Percentiles rank a stretch among this genome's conserved stretches.
phyloP scores from a whole-genome alignment of 2,888 invertebrate genomes.

The Hoplodrina blanda region DNA sequence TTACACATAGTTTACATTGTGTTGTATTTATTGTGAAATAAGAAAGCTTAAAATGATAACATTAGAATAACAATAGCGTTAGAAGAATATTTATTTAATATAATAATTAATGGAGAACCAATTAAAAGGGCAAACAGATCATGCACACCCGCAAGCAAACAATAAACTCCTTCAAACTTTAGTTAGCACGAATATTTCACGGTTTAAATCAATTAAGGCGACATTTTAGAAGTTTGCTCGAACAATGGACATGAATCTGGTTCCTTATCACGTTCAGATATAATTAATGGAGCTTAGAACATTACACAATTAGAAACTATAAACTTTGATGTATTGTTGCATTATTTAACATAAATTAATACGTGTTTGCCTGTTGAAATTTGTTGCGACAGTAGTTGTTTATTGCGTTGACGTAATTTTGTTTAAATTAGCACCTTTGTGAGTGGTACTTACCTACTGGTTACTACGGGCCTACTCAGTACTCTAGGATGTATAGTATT shows the following conservation, averaged over 20 bases:
- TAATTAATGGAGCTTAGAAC: constrained; percentile 72
- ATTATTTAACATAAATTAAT: constrained; percentile 66
- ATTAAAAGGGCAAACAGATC: no score
- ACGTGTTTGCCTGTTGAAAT: constrained; percentile 57
- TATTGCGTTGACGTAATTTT: constrained; percentile 51
- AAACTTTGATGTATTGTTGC: constrained; percentile 63
- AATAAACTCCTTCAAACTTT: constrained; percentile 44
- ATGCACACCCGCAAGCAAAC: constrained; percentile 20
- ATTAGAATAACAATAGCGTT: no score
- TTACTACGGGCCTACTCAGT: constrained; percentile 5
- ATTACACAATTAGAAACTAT: constrained; percentile 71
- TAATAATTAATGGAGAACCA: no score
- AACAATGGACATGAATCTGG: constrained; percentile 73
- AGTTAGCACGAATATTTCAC: constrained; percentile 55
- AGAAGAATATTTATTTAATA: no score
- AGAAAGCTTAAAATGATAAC: no score
- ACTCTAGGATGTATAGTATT: not conserved
- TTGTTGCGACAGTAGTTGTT: constrained; percentile 57
- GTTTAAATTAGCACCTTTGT: constrained; percentile 39
- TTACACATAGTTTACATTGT: no score
- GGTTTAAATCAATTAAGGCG: constrained; percentile 72
- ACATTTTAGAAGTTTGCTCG: constrained; percentile 69
- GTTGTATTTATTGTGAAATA: no score
- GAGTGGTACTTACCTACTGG: constrained; percentile 24
- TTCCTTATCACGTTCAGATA: constrained; percentile 71